Conservation (phyloP, 2,888 invertebrate genomes). For the Pemphredon lugubris region DNA sequence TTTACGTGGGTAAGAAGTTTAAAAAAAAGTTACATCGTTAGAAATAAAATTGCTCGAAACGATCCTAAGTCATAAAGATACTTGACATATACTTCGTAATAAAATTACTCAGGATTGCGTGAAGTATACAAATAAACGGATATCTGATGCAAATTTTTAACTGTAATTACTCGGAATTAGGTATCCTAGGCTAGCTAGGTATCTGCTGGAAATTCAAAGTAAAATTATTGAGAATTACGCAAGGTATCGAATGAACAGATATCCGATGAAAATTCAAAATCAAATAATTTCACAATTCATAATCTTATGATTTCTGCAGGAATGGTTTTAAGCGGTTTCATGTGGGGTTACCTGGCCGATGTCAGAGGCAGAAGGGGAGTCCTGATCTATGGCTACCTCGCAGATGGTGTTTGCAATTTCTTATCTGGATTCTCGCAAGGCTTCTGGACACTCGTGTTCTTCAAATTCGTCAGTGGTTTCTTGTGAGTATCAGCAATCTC, state of each 20-base stretch:
- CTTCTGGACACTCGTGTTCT: conserved; percentile 85
- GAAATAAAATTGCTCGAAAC: too few relatives aligned
- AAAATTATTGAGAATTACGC: too few relatives aligned
- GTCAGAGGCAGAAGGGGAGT: conserved; percentile 87
- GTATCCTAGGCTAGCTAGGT: too few relatives aligned
- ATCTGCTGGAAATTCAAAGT: too few relatives aligned
- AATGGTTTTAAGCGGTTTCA: conserved; percentile 88
- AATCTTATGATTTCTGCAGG: conserved; percentile 84
- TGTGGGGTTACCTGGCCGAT: conserved; percentile 91
- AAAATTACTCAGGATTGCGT: too few relatives aligned
- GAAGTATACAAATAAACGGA: too few relatives aligned
- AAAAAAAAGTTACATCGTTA: neutral
- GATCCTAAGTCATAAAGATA: neutral
- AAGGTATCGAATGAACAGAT: too few relatives aligned
- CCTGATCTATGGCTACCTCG: conserved; percentile 85
- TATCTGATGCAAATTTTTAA: too few relatives aligned
- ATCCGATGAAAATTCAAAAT: too few relatives aligned
- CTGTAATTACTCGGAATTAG: too few relatives aligned
- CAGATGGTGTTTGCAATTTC: conserved; percentile 85
- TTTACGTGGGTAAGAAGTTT: conserved; percentile 85
- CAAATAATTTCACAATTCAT: too few relatives aligned
- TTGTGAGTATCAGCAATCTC: conserved; percentile 83
- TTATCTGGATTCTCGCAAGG: conserved; percentile 86
- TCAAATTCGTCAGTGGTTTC: conserved; percentile 88
- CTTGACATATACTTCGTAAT: too few relatives aligned